These are phyloP conservation scores for Zygaena filipendulae DNA, from an alignment of 2,888 invertebrate genomes.

Conservation along the genomic window DNA sequence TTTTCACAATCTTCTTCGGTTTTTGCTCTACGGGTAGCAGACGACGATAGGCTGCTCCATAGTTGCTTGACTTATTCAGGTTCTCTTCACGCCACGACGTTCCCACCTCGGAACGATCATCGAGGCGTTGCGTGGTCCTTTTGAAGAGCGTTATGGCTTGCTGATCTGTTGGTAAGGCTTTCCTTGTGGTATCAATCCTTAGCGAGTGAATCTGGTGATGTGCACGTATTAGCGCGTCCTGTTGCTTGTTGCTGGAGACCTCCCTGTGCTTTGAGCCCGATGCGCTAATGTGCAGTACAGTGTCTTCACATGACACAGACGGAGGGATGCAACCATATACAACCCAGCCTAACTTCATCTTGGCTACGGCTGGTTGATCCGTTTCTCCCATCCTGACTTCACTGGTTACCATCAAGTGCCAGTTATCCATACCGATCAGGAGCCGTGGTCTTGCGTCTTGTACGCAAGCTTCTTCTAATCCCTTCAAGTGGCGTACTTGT, in stretches of 20 bases:
- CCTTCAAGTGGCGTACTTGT: too few species aligned
- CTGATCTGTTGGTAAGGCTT: background rate
- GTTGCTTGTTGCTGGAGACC: too few species aligned
- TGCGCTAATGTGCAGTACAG: background rate
- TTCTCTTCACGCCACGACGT: constrained; percentile 1
- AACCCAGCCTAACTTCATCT: constrained; percentile 10
- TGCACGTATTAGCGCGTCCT: background rate
- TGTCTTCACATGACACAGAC: background rate
- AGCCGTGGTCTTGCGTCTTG: constrained; percentile 1
- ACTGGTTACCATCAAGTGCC: constrained; percentile 8
- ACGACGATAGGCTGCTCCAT: constrained; percentile 1
- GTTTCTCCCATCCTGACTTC: constrained; percentile 2
- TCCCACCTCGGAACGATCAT: constrained; percentile 1
- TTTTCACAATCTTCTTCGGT: too few species aligned
- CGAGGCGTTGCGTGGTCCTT: background rate
- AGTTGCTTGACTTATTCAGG: constrained; percentile 1
- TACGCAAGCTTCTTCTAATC: too few species aligned
- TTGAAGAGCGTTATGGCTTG: background rate
- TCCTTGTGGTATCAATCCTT: background rate
- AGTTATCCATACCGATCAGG: constrained; percentile 11
- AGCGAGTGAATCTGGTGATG: background rate
- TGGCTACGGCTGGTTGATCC: constrained; percentile 10
- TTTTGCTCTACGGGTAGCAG: background rate
- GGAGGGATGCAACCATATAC: constrained; percentile 4
- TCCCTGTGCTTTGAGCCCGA: background rate